phyloP scores from a whole-genome alignment of 2,888 invertebrate genomes.

The Tachina grossa region DNA sequence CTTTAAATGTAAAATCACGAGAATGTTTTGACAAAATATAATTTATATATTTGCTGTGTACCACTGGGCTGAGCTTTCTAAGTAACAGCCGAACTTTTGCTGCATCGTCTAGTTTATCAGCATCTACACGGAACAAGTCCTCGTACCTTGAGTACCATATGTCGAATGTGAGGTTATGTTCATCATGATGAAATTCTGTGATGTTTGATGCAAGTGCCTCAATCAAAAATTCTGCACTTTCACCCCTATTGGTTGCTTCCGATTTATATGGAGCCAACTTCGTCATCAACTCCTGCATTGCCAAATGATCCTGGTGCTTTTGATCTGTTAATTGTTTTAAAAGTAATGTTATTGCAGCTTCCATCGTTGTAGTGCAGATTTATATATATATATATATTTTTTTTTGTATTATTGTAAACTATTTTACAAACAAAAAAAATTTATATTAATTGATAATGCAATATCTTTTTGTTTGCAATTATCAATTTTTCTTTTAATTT shows the following conservation, averaged over 20 bases:
- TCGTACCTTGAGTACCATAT: conserved; percentile 64
- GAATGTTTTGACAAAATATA: conserved; percentile 69
- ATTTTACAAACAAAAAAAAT: too few species aligned
- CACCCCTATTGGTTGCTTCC: conserved; percentile 38
- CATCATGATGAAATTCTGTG: conserved; percentile 62
- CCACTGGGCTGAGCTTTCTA: conserved; percentile 61
- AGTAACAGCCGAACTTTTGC: conserved; percentile 67
- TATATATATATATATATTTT: too few species aligned
- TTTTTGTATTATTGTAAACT: too few species aligned
- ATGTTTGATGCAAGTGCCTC: conserved; percentile 64
- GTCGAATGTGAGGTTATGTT: conserved; percentile 70
- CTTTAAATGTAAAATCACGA: conserved; percentile 47
- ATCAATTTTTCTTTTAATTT: too few species aligned
- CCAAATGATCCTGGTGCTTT: conserved; percentile 20
- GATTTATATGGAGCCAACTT: neutral
- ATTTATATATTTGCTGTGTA: conserved; percentile 62
- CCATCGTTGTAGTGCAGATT: too few species aligned
- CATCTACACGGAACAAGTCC: conserved; percentile 66
- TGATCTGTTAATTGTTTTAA: neutral
- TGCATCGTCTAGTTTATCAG: conserved; percentile 60
- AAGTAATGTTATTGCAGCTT: conserved; percentile 25
- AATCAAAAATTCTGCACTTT: conserved; percentile 52
- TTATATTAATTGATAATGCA: too few species aligned
- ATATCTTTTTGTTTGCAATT: too few species aligned
- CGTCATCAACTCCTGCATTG: conserved; percentile 36